Percentiles rank a stretch among this genome's conserved stretches.
These are phyloP conservation scores for Drosophila tani DNA, from an alignment of 1,140 invertebrate species.

Conservation along the genomic window DNA sequence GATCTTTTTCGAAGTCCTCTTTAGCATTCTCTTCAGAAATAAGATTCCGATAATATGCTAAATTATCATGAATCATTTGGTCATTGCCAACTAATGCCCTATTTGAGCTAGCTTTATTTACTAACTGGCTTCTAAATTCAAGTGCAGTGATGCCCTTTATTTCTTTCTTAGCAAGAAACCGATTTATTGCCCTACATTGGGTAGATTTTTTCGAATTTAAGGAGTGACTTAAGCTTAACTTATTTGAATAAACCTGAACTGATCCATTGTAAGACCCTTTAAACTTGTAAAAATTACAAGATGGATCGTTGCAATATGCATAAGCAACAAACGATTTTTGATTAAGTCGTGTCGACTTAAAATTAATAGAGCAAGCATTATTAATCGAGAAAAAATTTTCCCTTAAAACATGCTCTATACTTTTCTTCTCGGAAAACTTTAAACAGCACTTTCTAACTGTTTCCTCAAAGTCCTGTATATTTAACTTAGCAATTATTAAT, in stretches of 20 bases:
- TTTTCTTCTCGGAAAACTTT: not conserved
- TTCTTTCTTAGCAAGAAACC: not conserved
- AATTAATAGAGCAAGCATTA: too few species aligned
- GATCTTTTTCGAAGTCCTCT: slow-evolving; percentile 2
- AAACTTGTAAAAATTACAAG: not conserved
- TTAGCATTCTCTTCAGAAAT: not conserved
- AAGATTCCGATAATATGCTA: not conserved
- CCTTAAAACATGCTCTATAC: too few species aligned
- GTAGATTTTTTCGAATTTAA: not conserved
- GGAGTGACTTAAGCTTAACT: not conserved
- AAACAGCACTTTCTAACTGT: not conserved
- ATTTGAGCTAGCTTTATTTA: not conserved
- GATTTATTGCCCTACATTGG: not conserved
- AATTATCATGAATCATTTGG: slow-evolving; percentile 1
- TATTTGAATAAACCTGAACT: not conserved
- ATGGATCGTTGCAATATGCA: not conserved
- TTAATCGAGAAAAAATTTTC: too few species aligned
- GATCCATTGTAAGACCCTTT: not conserved
- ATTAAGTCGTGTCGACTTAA: not conserved
- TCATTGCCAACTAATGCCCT: slow-evolving; percentile 1
- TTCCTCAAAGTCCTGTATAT: too few species aligned
- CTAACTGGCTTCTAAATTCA: not conserved
- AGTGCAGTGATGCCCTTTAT: not conserved
- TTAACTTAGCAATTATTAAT: not conserved
- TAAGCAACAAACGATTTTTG: not conserved